Conservation (phyloP, 2,113 vertebrate genomes). For the Lethenteron camtschaticum region DNA sequence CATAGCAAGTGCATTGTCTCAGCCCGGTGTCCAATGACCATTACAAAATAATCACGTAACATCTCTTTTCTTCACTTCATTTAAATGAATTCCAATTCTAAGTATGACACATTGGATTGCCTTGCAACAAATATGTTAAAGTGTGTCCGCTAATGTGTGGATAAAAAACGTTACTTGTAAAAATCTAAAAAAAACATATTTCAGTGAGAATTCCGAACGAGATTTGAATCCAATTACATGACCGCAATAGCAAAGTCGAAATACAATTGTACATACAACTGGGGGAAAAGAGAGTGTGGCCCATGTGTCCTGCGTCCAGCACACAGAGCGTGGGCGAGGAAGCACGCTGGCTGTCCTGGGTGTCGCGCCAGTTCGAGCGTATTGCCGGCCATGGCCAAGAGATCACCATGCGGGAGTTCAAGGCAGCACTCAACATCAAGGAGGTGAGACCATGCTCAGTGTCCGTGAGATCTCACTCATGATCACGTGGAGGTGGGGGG, state of each 20-base stretch:
- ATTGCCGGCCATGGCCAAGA: constrained; percentile 40
- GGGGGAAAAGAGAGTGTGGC: neutral
- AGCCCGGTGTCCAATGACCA: too few relatives aligned
- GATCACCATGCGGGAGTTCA: constrained; percentile 46
- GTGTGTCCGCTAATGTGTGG: neutral
- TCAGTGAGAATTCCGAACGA: neutral
- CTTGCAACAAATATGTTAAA: neutral
- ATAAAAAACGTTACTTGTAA: neutral
- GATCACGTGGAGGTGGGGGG: too few relatives aligned
- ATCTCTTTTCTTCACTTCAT: too few relatives aligned
- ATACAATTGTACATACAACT: neutral
- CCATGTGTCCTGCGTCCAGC: neutral
- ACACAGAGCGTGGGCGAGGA: constrained; percentile 34
- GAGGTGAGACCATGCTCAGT: constrained; percentile 30
- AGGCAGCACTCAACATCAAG: constrained; percentile 45
- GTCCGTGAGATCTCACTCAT: too few relatives aligned
- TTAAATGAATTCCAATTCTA: too few relatives aligned
- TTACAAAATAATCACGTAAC: too few relatives aligned
- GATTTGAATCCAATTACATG: neutral
- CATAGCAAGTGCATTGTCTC: too few relatives aligned
- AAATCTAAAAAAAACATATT: neutral
- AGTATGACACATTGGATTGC: too few relatives aligned
- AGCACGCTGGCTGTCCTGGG: constrained; percentile 46
- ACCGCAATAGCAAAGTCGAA: too few relatives aligned
- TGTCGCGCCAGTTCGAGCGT: constrained; percentile 38